Evolutionary conservation across 2,888 invertebrate genomes (phyloP).

Genomic region (Dione vanillae): DNA sequence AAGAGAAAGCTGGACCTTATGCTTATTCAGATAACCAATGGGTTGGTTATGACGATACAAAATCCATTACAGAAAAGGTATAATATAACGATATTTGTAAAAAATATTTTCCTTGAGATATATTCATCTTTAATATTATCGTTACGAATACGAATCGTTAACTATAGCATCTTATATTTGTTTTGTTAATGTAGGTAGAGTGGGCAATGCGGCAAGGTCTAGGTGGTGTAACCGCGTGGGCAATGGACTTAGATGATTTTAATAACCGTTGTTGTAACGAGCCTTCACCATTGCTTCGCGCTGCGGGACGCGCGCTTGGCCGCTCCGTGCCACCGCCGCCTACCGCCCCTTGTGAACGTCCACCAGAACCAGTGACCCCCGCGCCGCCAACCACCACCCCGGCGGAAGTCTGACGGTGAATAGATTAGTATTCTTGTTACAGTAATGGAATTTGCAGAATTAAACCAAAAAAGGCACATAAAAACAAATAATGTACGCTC

Average conservation of each 20-base stretch:
- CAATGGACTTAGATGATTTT: slow-evolving; percentile 94
- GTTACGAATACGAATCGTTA: no score
- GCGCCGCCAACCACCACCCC: slow-evolving; percentile 88
- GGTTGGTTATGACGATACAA: slow-evolving; percentile 94
- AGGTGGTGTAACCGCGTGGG: slow-evolving; percentile 94
- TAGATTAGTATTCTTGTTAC: background rate
- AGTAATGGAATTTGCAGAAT: no score
- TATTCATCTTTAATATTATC: no score
- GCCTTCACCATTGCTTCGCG: slow-evolving; percentile 90
- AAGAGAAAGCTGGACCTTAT: slow-evolving; percentile 88
- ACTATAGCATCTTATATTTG: background rate
- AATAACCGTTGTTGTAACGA: slow-evolving; percentile 92
- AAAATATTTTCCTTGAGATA: no score
- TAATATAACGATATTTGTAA: no score
- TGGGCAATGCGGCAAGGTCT: slow-evolving; percentile 89
- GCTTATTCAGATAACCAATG: slow-evolving; percentile 92
- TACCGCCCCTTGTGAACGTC: slow-evolving; percentile 85
- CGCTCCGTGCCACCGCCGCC: slow-evolving; percentile 59
- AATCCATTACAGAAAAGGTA: slow-evolving; percentile 90
- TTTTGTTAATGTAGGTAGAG: slow-evolving; percentile 78
- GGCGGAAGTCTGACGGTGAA: slow-evolving; percentile 69
- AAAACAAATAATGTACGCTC: no score
- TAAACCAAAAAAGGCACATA: no score
- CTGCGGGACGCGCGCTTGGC: slow-evolving; percentile 91
- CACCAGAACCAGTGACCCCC: slow-evolving; percentile 89